Percentiles rank a stretch among this genome's conserved stretches.
Evolutionary conservation across 2,113 vertebrate genomes (phyloP).

Genomic region (Cnemophilus loriae): DNA sequence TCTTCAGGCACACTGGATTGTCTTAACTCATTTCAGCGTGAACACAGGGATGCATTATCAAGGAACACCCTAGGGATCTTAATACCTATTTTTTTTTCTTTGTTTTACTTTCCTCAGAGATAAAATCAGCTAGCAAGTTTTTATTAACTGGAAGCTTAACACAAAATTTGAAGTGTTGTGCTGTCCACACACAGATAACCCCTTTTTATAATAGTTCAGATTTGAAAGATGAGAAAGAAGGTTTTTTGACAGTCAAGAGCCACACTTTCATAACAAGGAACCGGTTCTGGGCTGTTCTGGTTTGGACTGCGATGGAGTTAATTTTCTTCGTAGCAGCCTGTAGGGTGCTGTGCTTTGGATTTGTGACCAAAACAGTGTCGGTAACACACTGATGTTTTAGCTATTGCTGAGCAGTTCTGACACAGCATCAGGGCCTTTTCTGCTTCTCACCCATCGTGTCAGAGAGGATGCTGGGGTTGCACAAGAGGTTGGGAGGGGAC

Average conservation of each 20-base stretch:
- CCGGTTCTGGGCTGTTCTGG: neutral
- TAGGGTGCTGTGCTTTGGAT: neutral
- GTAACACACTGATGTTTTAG: neutral
- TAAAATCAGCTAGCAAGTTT: neutral
- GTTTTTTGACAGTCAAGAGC: neutral
- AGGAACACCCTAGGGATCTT: neutral
- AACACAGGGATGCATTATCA: neutral
- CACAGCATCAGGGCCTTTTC: neutral
- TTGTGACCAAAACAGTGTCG: neutral
- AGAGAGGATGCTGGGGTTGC: fast-evolving
- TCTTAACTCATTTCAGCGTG: neutral
- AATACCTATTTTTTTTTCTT: neutral
- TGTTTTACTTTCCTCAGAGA: neutral
- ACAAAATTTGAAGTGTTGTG: neutral
- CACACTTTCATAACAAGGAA: neutral
- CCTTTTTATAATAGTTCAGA: neutral
- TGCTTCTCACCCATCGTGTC: fast-evolving
- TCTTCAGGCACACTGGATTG: neutral
- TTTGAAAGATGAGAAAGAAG: neutral
- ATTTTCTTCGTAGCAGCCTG: neutral
- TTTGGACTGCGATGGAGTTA: neutral
- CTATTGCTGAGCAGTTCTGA: neutral
- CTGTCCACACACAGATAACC: neutral
- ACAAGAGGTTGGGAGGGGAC: fast-evolving
- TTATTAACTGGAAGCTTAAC: neutral